A percentile compares a stretch with the other conserved stretches of the same genome.
phyloP scores from a whole-genome alignment of 2,113 vertebrate genomes.

The Marmota flaviventris region DNA sequence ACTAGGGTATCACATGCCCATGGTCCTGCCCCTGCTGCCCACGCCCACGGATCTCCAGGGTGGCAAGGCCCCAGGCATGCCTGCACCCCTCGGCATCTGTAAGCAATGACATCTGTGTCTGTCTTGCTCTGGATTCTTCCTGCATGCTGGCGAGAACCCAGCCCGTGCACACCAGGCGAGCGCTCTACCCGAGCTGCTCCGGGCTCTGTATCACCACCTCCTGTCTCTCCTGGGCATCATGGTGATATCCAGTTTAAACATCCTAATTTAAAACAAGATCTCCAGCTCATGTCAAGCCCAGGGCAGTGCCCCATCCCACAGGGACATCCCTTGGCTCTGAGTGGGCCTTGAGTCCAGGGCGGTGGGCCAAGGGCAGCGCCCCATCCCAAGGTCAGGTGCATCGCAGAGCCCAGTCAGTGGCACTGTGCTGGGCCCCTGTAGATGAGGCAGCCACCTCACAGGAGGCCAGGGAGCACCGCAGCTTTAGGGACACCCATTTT shows the following conservation, averaged over 20 bases:
- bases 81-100: not conserved
- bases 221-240: not conserved
- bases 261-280: not conserved
- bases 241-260: not conserved
- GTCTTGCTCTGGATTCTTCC: too few relatives aligned
- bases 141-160: too few relatives aligned
- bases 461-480: not conserved
- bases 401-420: not conserved
- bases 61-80: not conserved
- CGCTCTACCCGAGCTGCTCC: not conserved
- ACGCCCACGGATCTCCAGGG: not conserved
- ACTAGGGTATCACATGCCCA: not conserved
- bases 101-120: not conserved
- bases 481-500: not conserved
- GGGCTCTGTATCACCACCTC: not conserved
- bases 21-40: too few relatives aligned
- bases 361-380: too few relatives aligned
- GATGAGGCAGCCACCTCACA: not conserved
- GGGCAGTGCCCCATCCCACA: accelerated
- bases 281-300: too few relatives aligned
- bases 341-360: not conserved
- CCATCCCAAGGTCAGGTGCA: accelerated
- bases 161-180: not conserved
- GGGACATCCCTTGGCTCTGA: too few relatives aligned
- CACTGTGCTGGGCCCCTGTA: not conserved